Base-by-base conservation (phyloP, 2,113 vertebrate genomes). In the Rhinopithecus roxellana region DNA sequence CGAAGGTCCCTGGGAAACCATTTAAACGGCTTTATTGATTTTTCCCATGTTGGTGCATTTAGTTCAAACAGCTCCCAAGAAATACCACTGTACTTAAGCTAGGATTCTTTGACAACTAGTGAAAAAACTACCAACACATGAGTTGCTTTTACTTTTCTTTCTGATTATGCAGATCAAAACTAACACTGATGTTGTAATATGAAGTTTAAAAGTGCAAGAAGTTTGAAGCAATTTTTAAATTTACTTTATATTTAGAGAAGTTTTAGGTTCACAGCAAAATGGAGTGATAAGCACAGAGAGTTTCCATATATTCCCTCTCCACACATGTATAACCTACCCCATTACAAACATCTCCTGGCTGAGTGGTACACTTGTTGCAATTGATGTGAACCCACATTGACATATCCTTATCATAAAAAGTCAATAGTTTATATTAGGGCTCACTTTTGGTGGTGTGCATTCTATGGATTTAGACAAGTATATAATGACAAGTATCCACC, bases 1-100 rank as follows among this genome's bases (percentile, higher is more conserved):
- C 97, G 98, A 98, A 98, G 90, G 97, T 98, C 98, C 98, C 98
- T 95, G 52, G 97, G 98, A 98, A 99, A 98, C 98, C 97, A 97
- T 99, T 99, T 99, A 98, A 99, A 98, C 97, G 98, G 98, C 95
- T 98, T 98, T 98, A 99, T 99, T 99, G 99, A 99, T 99, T 99
- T 98, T 98, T 97, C 98, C 97, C 98, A 98, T 95, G 98, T 98
- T 98, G 99, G 97, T 95, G 94, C 98, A 98, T 99, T 99, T 99
- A 99, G 98, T 99, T 98, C 98, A 99, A 98, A 99, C 97, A 98
- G 98, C 98, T 99, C 98, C 98, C 98, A 98, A 97, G 97, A 98
- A 98, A 96, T 98, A 98, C 96, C 32, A 57, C 14, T 50, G 4
- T 57, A 96, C 97, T 97, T 98, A 98, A 97, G 93, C 92, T 97